These are phyloP conservation scores for Melanotaenia parkinsoni DNA, from an alignment of 2,797 vertebrate species.

Conservation along the genomic window DNA sequence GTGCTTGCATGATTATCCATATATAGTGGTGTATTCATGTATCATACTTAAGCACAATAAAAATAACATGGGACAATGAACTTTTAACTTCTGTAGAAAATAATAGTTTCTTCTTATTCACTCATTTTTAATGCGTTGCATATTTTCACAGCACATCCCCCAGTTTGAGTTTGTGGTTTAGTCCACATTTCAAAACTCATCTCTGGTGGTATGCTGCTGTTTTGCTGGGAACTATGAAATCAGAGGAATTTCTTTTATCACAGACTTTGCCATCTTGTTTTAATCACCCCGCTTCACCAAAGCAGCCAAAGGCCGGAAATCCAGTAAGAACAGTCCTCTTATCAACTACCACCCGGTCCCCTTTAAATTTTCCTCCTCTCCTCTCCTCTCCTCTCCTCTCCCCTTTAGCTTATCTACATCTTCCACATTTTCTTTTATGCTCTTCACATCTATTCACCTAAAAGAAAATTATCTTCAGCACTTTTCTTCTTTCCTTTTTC, in stretches of 20 bases:
- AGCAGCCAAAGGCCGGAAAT: constrained; percentile 80
- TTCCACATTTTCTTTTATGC: too few relatives aligned
- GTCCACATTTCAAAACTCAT: constrained; percentile 50
- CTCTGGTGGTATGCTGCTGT: constrained; percentile 50
- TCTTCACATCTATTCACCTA: constrained; percentile 11
- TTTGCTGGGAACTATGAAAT: constrained; percentile 72
- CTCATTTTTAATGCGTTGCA: constrained; percentile 16
- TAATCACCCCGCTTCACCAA: constrained; percentile 81
- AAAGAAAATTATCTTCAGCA: constrained; percentile 30
- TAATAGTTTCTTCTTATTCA: constrained; percentile 1
- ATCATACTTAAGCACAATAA: neutral
- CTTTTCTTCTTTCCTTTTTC: constrained; percentile 1
- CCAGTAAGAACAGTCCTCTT: constrained; percentile 82
- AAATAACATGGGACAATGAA: neutral
- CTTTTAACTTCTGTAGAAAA: neutral
- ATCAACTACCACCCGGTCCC: constrained; percentile 78
- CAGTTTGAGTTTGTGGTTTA: constrained; percentile 25
- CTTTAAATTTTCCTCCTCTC: constrained; percentile 28
- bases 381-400: constrained; percentile 5
- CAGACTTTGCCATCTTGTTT: constrained; percentile 83
- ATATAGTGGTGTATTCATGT: neutral
- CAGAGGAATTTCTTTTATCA: constrained; percentile 82
- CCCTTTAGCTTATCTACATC: neutral
- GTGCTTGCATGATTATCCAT: neutral
- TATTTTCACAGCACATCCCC: constrained; percentile 23